Evolutionary conservation across 1,140 invertebrate species (phyloP).

Genomic region (Ceratina japonica): DNA sequence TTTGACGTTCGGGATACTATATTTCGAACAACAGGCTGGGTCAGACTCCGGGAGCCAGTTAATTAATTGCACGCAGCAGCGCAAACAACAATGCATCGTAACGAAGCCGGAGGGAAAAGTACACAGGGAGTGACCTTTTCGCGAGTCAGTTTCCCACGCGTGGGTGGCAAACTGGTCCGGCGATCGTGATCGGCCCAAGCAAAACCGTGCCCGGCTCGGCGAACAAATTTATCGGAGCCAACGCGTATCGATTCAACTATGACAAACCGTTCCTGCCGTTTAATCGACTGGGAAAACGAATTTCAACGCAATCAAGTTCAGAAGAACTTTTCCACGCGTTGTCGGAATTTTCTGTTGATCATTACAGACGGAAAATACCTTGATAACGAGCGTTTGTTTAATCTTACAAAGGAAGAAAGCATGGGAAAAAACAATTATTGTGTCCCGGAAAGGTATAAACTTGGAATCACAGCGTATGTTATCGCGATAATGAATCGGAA

Average conservation of each 20-base stretch:
- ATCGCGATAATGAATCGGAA: background rate
- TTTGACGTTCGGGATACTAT: background rate
- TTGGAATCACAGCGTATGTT: background rate
- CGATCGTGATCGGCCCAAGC: slow-evolving; percentile 2
- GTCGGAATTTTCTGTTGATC: too few species aligned
- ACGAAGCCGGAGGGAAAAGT: slow-evolving; percentile 19
- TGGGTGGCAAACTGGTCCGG: slow-evolving; percentile 36
- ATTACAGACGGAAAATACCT: too few species aligned
- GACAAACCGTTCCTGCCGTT: background rate
- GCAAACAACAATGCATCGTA: slow-evolving; percentile 40
- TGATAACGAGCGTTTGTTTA: background rate
- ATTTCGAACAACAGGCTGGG: background rate
- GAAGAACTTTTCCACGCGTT: background rate
- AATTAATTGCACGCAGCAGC: slow-evolving; percentile 26
- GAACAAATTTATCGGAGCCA: background rate
- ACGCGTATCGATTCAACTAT: background rate
- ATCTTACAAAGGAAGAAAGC: background rate
- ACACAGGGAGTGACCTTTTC: slow-evolving; percentile 30
- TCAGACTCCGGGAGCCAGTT: background rate
- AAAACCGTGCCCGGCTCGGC: background rate
- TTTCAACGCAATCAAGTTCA: background rate
- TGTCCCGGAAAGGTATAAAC: background rate
- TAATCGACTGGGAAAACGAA: slow-evolving; percentile 1
- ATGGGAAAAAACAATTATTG: background rate
- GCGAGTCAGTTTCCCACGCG: slow-evolving; percentile 37